A percentile compares a stretch with the other conserved stretches of the same genome.
Conservation (phyloP, 2,797 vertebrate species). For the Acropternis orthonyx region DNA sequence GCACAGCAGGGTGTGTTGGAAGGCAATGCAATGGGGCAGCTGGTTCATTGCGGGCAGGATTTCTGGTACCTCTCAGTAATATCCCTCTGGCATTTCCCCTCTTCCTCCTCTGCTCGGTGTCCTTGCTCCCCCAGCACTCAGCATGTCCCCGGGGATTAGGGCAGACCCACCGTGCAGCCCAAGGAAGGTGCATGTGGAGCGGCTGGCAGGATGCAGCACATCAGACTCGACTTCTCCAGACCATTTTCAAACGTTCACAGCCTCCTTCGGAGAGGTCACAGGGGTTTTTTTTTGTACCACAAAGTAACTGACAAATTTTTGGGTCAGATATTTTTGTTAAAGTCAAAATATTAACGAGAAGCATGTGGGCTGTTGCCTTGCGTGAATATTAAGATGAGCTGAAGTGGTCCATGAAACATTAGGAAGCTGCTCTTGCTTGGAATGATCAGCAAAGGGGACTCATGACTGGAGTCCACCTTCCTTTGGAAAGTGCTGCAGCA, state of each 20-base stretch:
- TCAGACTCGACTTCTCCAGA: not conserved
- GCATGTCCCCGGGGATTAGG: not conserved
- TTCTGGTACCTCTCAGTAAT: not conserved
- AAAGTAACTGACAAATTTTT: not conserved
- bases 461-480: not conserved
- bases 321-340: not conserved
- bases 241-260: not conserved
- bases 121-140: not conserved
- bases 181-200: not conserved
- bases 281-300: not conserved
- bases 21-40: accelerated
- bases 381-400: not conserved
- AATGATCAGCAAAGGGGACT: not conserved
- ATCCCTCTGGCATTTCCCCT: not conserved
- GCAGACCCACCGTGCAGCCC: accelerated
- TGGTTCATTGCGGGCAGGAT: accelerated
- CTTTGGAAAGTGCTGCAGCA: not conserved
- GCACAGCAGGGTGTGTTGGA: accelerated
- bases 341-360: not conserved
- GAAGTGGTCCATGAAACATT: not conserved
- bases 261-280: not conserved
- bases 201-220: not conserved
- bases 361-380: not conserved
- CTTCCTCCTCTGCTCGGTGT: not conserved
- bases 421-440: not conserved